These are phyloP conservation scores for Chaetogeoica ovagalla DNA, from an alignment of 2,888 invertebrate species.

Conservation along the genomic window DNA sequence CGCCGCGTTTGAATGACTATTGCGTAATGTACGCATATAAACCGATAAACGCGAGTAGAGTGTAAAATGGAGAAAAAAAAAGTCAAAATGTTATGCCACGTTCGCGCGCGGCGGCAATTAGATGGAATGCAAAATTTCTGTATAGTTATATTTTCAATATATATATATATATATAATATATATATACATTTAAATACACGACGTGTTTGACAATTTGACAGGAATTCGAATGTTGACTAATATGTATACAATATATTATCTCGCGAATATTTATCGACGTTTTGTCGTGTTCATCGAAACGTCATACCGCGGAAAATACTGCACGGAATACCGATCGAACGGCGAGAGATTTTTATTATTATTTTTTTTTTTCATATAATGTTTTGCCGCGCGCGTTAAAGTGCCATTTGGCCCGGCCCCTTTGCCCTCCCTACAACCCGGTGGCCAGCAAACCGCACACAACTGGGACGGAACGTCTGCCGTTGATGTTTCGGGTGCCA, in stretches of 20 bases:
- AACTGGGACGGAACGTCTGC: constrained; percentile 47
- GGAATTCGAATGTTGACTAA: not conserved
- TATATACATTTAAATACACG: no score
- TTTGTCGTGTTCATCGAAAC: not conserved
- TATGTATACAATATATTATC: not conserved
- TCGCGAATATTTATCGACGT: constrained; percentile 9
- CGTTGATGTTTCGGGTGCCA: constrained; percentile 37
- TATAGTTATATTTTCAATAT: no score
- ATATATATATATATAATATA: no score
- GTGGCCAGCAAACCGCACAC: constrained; percentile 42
- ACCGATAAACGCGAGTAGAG: no score
- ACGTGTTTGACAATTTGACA: not conserved
- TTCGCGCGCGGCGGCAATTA: no score
- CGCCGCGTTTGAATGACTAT: no score
- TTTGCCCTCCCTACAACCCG: constrained; percentile 38
- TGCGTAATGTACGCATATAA: no score
- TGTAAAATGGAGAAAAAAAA: no score
- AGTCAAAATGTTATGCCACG: no score
- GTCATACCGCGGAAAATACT: not conserved
- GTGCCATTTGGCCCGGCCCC: constrained; percentile 46
- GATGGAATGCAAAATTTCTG: no score
- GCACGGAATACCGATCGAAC: not conserved
- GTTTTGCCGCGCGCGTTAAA: constrained; percentile 26
- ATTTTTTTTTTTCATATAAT: not conserved
- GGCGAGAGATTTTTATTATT: not conserved